phyloP scores from a whole-genome alignment of 2,888 invertebrate genomes.

The Eupithecia centaureata region DNA sequence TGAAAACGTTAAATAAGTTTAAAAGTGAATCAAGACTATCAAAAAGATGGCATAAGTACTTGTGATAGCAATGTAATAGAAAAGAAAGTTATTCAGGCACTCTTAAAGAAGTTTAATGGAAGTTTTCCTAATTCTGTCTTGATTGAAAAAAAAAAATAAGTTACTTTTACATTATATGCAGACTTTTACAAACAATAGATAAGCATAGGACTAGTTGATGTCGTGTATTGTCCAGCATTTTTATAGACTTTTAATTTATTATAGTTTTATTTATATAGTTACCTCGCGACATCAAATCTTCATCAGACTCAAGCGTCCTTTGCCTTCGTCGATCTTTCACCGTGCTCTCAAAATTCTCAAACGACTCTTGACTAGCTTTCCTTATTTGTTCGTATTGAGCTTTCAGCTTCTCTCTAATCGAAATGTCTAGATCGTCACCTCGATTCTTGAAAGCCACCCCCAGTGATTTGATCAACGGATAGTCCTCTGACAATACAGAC shows the following conservation, averaged over 20 bases:
- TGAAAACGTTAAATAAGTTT: background rate
- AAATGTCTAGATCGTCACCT: constrained; percentile 48
- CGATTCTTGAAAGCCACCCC: constrained; percentile 50
- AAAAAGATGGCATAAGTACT: background rate
- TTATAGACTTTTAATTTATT: too few relatives aligned
- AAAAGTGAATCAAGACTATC: background rate
- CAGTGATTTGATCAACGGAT: constrained; percentile 58
- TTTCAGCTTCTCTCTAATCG: constrained; percentile 53
- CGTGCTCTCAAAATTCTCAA: constrained; percentile 48
- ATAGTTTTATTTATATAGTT: too few relatives aligned
- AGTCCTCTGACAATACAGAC: constrained; percentile 39
- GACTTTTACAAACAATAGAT: too few relatives aligned
- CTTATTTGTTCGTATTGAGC: constrained; percentile 63
- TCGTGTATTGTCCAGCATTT: too few relatives aligned
- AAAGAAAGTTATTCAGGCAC: too few relatives aligned
- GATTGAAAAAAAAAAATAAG: too few relatives aligned
- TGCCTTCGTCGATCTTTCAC: constrained; percentile 49
- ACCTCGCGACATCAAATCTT: constrained; percentile 56
- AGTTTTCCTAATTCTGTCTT: too few relatives aligned
- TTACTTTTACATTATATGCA: too few relatives aligned
- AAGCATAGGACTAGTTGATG: too few relatives aligned
- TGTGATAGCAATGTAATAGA: too few relatives aligned
- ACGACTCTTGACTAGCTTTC: constrained; percentile 57
- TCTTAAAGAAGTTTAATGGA: too few relatives aligned
- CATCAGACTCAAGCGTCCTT: constrained; percentile 50